These are phyloP conservation scores for Drosophila melanosoma DNA, from an alignment of 2,888 invertebrate genomes.

Conservation along the genomic window DNA sequence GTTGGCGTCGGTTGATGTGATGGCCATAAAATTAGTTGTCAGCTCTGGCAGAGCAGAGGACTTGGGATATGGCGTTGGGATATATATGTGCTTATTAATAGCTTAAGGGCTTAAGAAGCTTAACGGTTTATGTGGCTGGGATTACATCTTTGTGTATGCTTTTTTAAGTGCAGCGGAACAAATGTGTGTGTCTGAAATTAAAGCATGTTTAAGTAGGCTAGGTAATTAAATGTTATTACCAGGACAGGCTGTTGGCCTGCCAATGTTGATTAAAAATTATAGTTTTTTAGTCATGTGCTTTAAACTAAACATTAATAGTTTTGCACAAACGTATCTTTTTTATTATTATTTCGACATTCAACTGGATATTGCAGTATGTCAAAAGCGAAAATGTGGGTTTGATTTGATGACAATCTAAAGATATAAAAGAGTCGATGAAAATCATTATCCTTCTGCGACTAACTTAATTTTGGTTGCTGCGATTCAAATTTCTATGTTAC, in stretches of 20 bases:
- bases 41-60: slow-evolving; percentile 24
- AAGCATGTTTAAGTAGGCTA: slow-evolving; percentile 4
- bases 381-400: neutral
- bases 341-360: neutral
- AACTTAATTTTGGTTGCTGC: neutral
- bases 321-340: neutral
- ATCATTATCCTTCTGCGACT: neutral
- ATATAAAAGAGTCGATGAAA: neutral
- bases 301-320: neutral
- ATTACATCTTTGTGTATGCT: slow-evolving; percentile 33
- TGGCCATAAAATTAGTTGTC: slow-evolving; percentile 73
- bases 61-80: slow-evolving; percentile 5
- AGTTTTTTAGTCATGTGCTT: neutral
- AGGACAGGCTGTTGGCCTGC: neutral
- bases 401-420: neutral
- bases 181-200: slow-evolving; percentile 9
- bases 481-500: neutral
- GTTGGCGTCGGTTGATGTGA: slow-evolving; percentile 67
- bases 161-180: slow-evolving; percentile 34
- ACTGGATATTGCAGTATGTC: neutral
- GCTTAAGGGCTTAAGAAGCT: slow-evolving; percentile 60
- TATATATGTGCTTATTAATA: slow-evolving; percentile 65
- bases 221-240: slow-evolving; percentile 5
- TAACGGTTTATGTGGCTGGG: slow-evolving; percentile 36
- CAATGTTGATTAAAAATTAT: neutral